Base-by-base conservation (phyloP, 2,113 vertebrate genomes). In the Paratilapia polleni region DNA sequence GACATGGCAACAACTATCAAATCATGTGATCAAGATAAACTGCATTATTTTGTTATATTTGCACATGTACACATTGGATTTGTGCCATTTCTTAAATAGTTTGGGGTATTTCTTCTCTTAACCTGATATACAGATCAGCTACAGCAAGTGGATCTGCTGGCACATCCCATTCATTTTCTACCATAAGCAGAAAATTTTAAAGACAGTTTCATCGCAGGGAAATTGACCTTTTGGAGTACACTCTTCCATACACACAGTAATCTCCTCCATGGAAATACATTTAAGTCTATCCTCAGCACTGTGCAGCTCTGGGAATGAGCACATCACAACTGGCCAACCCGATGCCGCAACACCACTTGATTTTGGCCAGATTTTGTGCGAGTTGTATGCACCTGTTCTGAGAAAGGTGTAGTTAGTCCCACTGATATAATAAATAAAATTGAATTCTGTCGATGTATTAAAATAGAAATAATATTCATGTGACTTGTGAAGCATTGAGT, bases 181-280 rank as follows among this genome's bases (percentile, higher is more conserved):
- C 61, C 47, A 79, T 52, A 31, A 64, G 60, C 7, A 79, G 20
- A 79, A 62, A 15, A 78, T 38, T 56, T 79, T 60, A 79, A 56
- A 79, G 47, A 79, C 47, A 36, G 60, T 56, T 56, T 36, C 28
- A 79, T 79, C 60, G 19, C 47, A 79, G 7, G 28, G 47, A 56
- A 38, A 0, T n/a, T 64, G 43, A n/a, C 60, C 77, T 52, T 64
- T 79, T 15, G 47, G 41, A 2, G n/a, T 64, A 38, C 77, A 57
- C 61, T 79, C 2, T 36, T 52, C 56, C n/a, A 22, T 17, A 77
- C 56, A 5, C 43, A 63, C 11, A 54, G 77, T 54, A 20, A 78
- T 31, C 19, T 63, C 60, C 28, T 38, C n/a, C 60, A 79, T 38
- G 9, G 13, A 52, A 62, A 54, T 22, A 22, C 43, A 28, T 54